Evolutionary conservation across 2,797 vertebrate genomes (phyloP).

Genomic region (Artibeus jamaicensis): DNA sequence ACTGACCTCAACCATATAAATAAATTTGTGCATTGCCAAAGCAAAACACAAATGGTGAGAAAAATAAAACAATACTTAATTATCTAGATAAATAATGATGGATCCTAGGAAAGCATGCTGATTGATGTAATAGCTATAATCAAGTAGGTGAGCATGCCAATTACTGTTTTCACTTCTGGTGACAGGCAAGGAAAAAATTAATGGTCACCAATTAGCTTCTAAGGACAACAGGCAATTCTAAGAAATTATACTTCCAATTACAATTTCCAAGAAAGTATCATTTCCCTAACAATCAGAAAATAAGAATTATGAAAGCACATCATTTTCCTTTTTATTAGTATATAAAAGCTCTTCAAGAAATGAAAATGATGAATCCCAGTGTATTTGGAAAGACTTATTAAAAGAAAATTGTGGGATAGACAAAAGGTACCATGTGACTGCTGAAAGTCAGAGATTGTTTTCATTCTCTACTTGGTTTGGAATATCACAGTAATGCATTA

Average conservation of each 20-base stretch:
- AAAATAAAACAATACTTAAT: conserved; percentile 51
- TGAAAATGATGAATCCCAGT: neutral
- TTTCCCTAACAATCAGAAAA: conserved; percentile 22
- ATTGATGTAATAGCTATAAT: conserved; percentile 61
- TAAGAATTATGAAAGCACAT: conserved; percentile 11
- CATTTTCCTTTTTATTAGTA: conserved; percentile 39
- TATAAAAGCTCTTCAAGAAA: neutral
- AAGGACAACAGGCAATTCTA: conserved; percentile 45
- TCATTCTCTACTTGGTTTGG: conserved; percentile 9
- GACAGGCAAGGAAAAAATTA: conserved; percentile 35
- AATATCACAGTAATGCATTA: neutral
- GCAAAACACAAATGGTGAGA: neutral
- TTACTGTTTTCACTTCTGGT: conserved; percentile 57
- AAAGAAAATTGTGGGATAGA: conserved; percentile 24
- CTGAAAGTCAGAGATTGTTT: neutral
- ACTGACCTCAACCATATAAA: conserved; percentile 50
- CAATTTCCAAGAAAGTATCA: no score
- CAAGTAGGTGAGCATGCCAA: conserved; percentile 46
- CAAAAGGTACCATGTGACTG: neutral
- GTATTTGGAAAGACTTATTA: conserved; percentile 32
- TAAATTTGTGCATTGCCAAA: conserved; percentile 30
- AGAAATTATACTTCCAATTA: conserved; percentile 45
- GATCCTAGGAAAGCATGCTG: conserved; percentile 46
- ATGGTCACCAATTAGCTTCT: conserved; percentile 45
- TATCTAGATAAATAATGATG: conserved; percentile 43